Conservation (phyloP, 92 coral and sea anemone genomes). For the Paragorgia papillata region DNA sequence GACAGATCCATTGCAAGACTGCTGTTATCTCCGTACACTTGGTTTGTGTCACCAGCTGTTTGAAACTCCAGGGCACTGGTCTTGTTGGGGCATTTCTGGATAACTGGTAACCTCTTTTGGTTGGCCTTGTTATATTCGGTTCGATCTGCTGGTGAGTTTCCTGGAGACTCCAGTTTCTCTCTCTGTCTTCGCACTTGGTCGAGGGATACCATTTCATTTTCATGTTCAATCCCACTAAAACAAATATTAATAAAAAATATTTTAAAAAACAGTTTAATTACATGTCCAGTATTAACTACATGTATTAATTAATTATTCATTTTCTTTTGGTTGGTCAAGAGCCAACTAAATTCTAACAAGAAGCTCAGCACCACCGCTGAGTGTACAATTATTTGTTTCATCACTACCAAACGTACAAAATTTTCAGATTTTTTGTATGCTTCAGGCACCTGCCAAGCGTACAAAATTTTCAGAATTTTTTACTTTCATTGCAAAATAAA, state of each 20-base stretch:
- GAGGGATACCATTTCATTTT: slow-evolving; percentile 9
- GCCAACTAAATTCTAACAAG: too few relatives aligned
- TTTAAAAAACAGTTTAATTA: background rate
- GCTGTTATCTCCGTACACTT: background rate
- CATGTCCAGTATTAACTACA: too few relatives aligned
- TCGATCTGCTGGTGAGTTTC: slow-evolving; percentile 31
- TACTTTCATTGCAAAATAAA: too few relatives aligned
- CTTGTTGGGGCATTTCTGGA: background rate
- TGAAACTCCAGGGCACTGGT: background rate
- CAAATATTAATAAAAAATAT: background rate
- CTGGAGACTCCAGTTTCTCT: slow-evolving; percentile 28
- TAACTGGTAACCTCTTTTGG: background rate
- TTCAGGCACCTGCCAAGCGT: too few relatives aligned
- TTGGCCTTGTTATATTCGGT: background rate
- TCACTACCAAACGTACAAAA: too few relatives aligned
- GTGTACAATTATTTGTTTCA: too few relatives aligned
- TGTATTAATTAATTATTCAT: too few relatives aligned
- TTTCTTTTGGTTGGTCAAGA: too few relatives aligned
- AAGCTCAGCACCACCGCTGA: too few relatives aligned
- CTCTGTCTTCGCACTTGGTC: slow-evolving; percentile 20
- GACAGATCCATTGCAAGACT: background rate
- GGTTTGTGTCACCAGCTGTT: background rate
- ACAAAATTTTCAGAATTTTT: too few relatives aligned
- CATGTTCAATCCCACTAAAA: slow-evolving; percentile 19
- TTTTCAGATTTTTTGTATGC: too few relatives aligned